A percentile compares a stretch with the other conserved stretches of the same genome.
Evolutionary conservation across 1,140 invertebrate species (phyloP).

Genomic region (Halictus rubicundus): DNA sequence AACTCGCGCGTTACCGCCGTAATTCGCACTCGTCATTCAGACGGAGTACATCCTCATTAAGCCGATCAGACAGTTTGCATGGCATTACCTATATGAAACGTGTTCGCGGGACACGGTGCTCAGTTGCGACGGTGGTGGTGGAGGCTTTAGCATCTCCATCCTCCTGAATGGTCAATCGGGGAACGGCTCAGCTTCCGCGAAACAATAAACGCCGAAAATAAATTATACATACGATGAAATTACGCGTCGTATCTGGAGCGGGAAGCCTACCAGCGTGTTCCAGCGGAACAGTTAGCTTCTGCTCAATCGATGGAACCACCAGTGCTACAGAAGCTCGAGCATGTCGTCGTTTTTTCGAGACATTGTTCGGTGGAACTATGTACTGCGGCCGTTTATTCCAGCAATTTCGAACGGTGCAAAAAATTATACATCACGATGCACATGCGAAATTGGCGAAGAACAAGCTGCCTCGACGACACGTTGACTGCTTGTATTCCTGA

Average conservation of each 20-base stretch:
- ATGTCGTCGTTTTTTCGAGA: not conserved
- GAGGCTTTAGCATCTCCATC: conserved; percentile 10
- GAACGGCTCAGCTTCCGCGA: conserved; percentile 29
- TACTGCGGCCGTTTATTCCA: too few relatives aligned
- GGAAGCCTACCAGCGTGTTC: conserved; percentile 12
- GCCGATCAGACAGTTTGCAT: conserved; percentile 62
- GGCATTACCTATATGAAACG: conserved; percentile 48
- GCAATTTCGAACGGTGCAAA: too few relatives aligned
- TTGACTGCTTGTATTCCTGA: too few relatives aligned
- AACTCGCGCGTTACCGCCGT: conserved; percentile 35
- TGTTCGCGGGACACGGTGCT: conserved; percentile 39
- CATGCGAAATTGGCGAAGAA: too few relatives aligned
- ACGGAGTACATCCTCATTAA: conserved; percentile 65
- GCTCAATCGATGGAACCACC: conserved; percentile 10
- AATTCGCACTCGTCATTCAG: conserved; percentile 62
- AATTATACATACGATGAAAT: conserved; percentile 39
- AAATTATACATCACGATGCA: too few relatives aligned
- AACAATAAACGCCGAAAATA: conserved; percentile 38
- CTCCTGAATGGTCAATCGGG: conserved; percentile 39
- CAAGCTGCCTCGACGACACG: too few relatives aligned
- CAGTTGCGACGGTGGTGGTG: not conserved
- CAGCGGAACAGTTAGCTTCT: conserved; percentile 14
- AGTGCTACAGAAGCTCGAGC: too few relatives aligned
- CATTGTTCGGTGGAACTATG: not conserved
- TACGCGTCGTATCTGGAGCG: conserved; percentile 27